These are phyloP conservation scores for Zonotrichia leucophrys DNA, from an alignment of 2,113 vertebrate genomes.

Conservation along the genomic window DNA sequence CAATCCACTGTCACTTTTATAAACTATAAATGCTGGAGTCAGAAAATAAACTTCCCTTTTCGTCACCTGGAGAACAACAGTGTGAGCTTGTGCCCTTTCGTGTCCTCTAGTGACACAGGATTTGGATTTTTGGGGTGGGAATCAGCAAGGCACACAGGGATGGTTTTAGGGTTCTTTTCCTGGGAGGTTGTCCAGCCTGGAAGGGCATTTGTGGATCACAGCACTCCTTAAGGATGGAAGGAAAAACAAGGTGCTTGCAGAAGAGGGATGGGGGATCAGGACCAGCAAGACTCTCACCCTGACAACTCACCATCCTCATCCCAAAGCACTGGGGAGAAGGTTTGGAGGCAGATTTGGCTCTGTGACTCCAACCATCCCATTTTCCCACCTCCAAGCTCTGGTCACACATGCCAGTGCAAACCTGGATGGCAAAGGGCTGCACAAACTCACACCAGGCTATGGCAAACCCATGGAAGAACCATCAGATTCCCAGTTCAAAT, in stretches of 20 bases:
- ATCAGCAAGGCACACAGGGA: background rate
- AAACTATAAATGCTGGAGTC: too few species aligned
- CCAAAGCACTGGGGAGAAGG: background rate
- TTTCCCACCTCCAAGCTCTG: background rate
- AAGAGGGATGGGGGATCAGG: fast-evolving
- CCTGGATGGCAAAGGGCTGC: background rate
- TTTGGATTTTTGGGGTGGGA: background rate
- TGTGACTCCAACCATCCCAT: background rate
- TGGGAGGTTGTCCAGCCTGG: background rate
- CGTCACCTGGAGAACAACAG: too few species aligned
- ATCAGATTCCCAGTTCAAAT: background rate
- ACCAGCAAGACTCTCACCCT: background rate
- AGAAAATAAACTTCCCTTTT: too few species aligned
- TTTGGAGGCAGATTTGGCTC: background rate
- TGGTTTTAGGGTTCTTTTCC: background rate
- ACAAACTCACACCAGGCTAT: fast-evolving
- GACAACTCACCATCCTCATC: background rate
- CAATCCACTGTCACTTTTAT: too few species aligned
- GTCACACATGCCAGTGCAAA: fast-evolving
- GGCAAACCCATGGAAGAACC: background rate
- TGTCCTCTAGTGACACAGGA: background rate
- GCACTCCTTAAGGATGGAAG: background rate
- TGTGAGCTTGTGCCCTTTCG: too few species aligned
- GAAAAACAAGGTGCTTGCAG: fast-evolving
- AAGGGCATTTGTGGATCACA: background rate